Evolutionary conservation across 1,140 invertebrate genomes (phyloP).

Genomic region (Palaemon carinicauda): DNA sequence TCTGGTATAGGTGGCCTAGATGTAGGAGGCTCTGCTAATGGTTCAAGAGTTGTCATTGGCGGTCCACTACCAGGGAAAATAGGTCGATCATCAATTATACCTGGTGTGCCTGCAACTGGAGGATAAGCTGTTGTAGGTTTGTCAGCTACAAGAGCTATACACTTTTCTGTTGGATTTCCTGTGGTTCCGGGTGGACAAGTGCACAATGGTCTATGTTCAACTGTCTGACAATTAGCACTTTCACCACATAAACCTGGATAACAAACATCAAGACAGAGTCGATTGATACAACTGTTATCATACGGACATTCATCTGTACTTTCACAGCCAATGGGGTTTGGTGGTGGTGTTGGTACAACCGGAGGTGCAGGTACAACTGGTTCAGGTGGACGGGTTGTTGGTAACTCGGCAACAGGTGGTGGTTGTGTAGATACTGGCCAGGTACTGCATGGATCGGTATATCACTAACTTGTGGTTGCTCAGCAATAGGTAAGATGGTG

Average conservation of each 20-base stretch:
- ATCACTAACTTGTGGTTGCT: background rate
- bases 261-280: conserved; percentile 73
- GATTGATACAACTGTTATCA: conserved; percentile 62
- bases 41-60: conserved; percentile 69
- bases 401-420: background rate
- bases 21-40: background rate
- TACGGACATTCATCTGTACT: conserved; percentile 61
- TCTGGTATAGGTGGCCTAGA: background rate
- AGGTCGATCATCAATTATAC: background rate
- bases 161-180: conserved; percentile 71
- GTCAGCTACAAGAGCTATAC: conserved; percentile 78
- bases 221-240: conserved; percentile 61
- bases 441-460: background rate
- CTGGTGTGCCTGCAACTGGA: conserved; percentile 66
- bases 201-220: conserved; percentile 61
- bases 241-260: conserved; percentile 63
- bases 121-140: conserved; percentile 74
- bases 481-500: background rate
- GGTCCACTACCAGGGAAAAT: conserved; percentile 62
- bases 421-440: background rate
- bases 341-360: conserved; percentile 23
- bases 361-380: background rate
- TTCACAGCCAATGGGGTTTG: conserved; percentile 57
- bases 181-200: conserved; percentile 61
- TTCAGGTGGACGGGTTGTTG: background rate